These are phyloP conservation scores for Apamea epomidion DNA, from an alignment of 2,888 invertebrate genomes.

Conservation along the genomic window DNA sequence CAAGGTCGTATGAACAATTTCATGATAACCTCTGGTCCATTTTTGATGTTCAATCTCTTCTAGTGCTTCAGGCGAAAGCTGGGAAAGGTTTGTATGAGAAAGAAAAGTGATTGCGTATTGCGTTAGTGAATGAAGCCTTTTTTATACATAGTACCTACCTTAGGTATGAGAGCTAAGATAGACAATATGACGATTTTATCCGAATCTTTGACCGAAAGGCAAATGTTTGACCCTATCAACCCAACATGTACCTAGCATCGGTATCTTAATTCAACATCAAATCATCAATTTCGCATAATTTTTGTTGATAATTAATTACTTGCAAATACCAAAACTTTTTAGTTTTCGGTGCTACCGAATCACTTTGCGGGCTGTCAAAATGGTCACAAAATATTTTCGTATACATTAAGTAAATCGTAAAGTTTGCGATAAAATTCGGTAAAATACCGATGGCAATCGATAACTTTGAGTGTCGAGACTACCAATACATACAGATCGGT, in stretches of 20 bases:
- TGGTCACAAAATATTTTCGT: not conserved
- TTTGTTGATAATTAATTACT: no score
- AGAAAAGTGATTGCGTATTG: not conserved
- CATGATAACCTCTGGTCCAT: slow-evolving; percentile 12
- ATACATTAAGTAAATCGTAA: not conserved
- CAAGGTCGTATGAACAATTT: slow-evolving; percentile 21
- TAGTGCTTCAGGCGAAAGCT: slow-evolving; percentile 17
- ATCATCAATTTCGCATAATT: no score
- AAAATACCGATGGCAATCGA: not conserved
- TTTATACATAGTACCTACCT: not conserved
- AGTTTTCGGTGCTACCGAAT: not conserved
- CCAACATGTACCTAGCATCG: not conserved
- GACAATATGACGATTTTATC: not conserved
- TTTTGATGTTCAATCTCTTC: slow-evolving; percentile 39
- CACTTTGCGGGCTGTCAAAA: not conserved
- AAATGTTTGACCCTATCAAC: not conserved
- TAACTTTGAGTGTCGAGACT: no score
- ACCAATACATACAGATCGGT: no score
- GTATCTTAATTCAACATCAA: no score
- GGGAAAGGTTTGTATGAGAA: not conserved
- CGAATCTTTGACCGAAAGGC: not conserved
- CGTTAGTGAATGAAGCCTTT: not conserved
- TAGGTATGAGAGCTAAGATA: not conserved
- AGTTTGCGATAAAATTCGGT: not conserved
- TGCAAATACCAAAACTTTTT: no score